phyloP scores from a whole-genome alignment of 2,797 vertebrate genomes.

The Acipenser ruthenus region DNA sequence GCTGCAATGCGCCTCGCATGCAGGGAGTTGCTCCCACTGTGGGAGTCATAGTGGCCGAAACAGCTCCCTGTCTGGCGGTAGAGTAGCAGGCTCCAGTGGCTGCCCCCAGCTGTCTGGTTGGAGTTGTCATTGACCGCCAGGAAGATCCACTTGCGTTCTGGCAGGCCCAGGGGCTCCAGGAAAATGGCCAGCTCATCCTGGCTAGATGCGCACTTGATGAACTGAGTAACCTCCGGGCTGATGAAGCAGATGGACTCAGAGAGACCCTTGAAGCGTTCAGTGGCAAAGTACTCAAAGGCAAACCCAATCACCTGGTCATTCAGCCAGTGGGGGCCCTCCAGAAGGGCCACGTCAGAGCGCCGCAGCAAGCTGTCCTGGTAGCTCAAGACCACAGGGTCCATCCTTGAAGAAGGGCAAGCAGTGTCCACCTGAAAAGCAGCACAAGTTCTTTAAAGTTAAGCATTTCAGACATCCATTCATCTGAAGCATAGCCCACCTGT shows the following conservation, averaged over 20 bases:
- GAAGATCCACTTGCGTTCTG: constrained; percentile 72
- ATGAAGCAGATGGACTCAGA: constrained; percentile 68
- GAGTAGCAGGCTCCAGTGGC: constrained; percentile 91
- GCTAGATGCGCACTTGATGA: constrained; percentile 85
- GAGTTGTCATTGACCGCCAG: constrained; percentile 92
- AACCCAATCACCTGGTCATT: constrained; percentile 94
- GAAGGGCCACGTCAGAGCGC: constrained; percentile 76
- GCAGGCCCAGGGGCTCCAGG: constrained; percentile 77
- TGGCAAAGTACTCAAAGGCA: constrained; percentile 84
- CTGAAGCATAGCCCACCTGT: too few species aligned
- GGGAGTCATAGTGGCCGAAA: constrained; percentile 93
- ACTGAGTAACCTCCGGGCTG: constrained; percentile 92
- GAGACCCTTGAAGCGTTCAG: constrained; percentile 66
- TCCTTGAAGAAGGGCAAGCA: constrained; percentile 39
- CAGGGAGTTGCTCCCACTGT: constrained; percentile 71
- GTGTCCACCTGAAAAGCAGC: constrained; percentile 30
- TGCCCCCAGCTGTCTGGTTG: constrained; percentile 78
- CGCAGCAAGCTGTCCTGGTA: constrained; percentile 90
- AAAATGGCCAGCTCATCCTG: constrained; percentile 78
- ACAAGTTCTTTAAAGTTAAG: too few species aligned
- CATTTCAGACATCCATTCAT: too few species aligned
- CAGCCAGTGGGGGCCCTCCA: constrained; percentile 89
- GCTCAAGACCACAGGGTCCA: constrained; percentile 91
- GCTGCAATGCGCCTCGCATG: constrained; percentile 78
- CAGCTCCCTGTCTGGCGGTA: constrained; percentile 67